Conservation (phyloP, 2,797 vertebrate genomes). For the Rhabdomys pumilio region DNA sequence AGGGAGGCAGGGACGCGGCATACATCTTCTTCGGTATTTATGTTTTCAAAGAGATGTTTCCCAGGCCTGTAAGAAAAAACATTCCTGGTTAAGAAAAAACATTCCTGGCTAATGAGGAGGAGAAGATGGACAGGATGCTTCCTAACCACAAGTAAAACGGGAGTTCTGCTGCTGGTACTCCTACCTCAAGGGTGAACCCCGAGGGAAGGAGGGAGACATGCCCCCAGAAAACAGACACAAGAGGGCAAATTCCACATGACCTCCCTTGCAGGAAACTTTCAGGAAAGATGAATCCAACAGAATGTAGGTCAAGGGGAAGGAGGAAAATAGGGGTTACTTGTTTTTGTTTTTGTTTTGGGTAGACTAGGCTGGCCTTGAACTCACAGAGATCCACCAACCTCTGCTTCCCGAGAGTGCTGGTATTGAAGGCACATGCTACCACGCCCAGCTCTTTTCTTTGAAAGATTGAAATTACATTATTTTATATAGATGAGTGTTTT, state of each 20-base stretch:
- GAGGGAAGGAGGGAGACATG: neutral
- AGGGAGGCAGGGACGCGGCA: neutral
- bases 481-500: neutral
- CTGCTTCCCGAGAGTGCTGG: too few species aligned
- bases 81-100: slow-evolving; percentile 16
- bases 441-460: neutral
- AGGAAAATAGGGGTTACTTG: neutral
- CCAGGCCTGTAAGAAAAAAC: slow-evolving; percentile 11
- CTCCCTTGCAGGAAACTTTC: neutral
- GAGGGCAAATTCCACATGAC: neutral
- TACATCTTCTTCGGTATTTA: neutral
- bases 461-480: neutral
- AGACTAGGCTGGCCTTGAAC: neutral
- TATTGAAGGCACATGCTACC: neutral
- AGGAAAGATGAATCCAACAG: neutral
- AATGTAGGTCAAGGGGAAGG: neutral
- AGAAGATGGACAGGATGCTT: neutral
- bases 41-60: slow-evolving; percentile 31
- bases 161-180: neutral
- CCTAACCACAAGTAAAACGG: neutral
- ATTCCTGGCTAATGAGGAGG: neutral
- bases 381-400: neutral
- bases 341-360: neutral
- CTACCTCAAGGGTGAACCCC: neutral
- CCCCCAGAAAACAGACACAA: neutral